Percentiles rank a stretch among this genome's conserved stretches.
Conservation (phyloP, 2,797 vertebrate species). For the Pelobates cultripes region DNA sequence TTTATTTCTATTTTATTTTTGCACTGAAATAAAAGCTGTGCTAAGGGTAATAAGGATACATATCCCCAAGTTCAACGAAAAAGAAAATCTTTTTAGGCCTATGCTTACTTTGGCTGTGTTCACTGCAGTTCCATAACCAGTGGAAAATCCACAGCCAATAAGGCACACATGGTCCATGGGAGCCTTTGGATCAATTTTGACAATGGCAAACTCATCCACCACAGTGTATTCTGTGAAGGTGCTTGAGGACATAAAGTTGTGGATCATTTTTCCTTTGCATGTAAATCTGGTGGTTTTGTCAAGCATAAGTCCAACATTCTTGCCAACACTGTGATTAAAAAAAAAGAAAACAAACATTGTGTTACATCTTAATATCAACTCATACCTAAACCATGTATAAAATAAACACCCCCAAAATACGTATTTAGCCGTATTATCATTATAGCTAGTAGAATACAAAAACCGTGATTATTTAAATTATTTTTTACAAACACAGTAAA, state of each 20-base stretch:
- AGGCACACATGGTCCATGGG: conserved; percentile 80
- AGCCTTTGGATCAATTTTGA: conserved; percentile 72
- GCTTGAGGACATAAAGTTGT: conserved; percentile 70
- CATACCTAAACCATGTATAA: too few relatives aligned
- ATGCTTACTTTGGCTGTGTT: conserved; percentile 76
- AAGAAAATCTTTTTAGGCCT: not conserved
- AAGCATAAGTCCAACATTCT: conserved; percentile 56
- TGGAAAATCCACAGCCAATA: conserved; percentile 81
- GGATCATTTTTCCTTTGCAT: conserved; percentile 72
- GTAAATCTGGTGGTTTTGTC: conserved; percentile 74
- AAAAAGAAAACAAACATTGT: not conserved
- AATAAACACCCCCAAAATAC: too few relatives aligned
- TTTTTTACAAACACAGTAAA: too few relatives aligned
- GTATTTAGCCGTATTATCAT: too few relatives aligned
- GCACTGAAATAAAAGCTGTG: too few relatives aligned
- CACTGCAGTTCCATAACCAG: conserved; percentile 81
- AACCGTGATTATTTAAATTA: too few relatives aligned
- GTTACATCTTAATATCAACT: too few relatives aligned
- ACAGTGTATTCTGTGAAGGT: conserved; percentile 81
- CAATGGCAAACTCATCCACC: conserved; percentile 67
- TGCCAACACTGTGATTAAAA: conserved; percentile 30
- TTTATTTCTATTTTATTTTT: too few relatives aligned
- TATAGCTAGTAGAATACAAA: too few relatives aligned
- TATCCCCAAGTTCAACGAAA: too few relatives aligned
- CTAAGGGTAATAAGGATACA: too few relatives aligned